Base-by-base conservation (phyloP, 2,797 vertebrate genomes). In the Podarcis siculus region DNA sequence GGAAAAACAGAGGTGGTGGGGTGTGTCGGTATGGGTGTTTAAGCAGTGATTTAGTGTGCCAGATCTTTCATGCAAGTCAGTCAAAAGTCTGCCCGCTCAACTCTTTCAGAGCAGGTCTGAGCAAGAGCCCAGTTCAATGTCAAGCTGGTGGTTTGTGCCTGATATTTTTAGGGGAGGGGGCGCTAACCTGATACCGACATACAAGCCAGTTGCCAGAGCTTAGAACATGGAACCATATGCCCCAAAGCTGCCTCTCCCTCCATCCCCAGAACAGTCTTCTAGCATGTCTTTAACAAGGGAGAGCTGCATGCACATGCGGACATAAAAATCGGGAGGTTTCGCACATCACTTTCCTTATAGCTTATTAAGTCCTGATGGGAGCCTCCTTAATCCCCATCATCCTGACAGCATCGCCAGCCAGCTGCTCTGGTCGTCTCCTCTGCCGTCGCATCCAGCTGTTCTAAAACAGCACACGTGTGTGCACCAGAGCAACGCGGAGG, bases 361-460 rank as follows among this genome's bases (percentile, higher is more conserved):
- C 78, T 85, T 89, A 80, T 89, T 85, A 85, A 81, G 58, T 42
- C 55, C 79, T 87, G 69, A 87, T 39, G 79, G 86, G 86, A 72
- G 19, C 42, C 76, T 86, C 78, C 87, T 85, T 81, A 80, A 84
- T 89, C 87, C 82, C 83, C 45, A 21, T 89, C 82, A 75, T 45
- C 81, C 87, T 85, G 83, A 81, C 55, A 89, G 58, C 39, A 73
- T 89, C 39, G 3, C n/a, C 78, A 85, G 69, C 87, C 87, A 89
- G 87, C 83, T 89, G 87, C n/a, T 89, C 78, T 55, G 79, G 58
- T 80, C 69, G 39, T 85, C 37, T 64, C 13, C 79, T 85, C 79
- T 27, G 58, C 87, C 75, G 71, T 81, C 15, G 8, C 79, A 85
- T 85, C 87, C 87, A 89, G 83, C 87, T 89, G 87, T 81, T 89